A percentile compares a stretch with the other conserved stretches of the same genome.
These are phyloP conservation scores for Bombyx huttoni DNA, from an alignment of 2,888 invertebrate genomes.

Conservation along the genomic window DNA sequence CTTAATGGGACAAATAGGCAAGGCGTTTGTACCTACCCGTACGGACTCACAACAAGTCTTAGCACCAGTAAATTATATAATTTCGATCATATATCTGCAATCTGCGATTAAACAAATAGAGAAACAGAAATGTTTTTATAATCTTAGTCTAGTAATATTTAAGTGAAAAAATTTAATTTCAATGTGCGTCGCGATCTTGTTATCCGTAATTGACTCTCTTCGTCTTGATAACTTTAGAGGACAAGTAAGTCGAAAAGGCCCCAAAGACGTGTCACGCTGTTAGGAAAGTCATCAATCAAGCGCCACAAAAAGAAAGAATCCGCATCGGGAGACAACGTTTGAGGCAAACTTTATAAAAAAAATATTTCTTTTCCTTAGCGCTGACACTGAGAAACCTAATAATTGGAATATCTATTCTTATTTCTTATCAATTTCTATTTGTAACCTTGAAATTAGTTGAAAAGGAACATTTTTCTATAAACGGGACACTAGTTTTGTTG, in stretches of 20 bases:
- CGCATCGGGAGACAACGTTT: conserved; percentile 37
- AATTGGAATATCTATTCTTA: background rate
- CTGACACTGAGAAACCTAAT: conserved; percentile 25
- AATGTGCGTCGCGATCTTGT: conserved; percentile 18
- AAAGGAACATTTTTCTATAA: too few relatives aligned
- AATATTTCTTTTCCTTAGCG: conserved; percentile 7
- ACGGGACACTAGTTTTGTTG: too few relatives aligned
- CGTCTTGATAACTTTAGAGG: conserved; percentile 31
- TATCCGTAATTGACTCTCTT: conserved; percentile 33
- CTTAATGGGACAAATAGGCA: too few relatives aligned
- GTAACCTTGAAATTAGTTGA: too few relatives aligned
- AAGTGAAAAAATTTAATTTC: conserved; percentile 5
- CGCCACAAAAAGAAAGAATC: conserved; percentile 40
- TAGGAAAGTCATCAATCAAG: conserved; percentile 59
- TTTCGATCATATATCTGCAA: too few relatives aligned
- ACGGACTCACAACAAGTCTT: too few relatives aligned
- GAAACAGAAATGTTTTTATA: background rate
- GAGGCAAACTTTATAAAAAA: conserved; percentile 13
- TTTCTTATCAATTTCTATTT: background rate
- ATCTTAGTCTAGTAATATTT: background rate
- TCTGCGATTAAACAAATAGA: too few relatives aligned
- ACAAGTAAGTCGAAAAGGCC: conserved; percentile 27
- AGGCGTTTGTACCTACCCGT: too few relatives aligned
- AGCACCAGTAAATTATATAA: too few relatives aligned
- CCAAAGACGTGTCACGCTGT: conserved; percentile 37